Evolutionary conservation across 2,888 invertebrate genomes (phyloP), one percentile per base, ranked within the genome.

Genomic region (Magallana nippona): DNA sequence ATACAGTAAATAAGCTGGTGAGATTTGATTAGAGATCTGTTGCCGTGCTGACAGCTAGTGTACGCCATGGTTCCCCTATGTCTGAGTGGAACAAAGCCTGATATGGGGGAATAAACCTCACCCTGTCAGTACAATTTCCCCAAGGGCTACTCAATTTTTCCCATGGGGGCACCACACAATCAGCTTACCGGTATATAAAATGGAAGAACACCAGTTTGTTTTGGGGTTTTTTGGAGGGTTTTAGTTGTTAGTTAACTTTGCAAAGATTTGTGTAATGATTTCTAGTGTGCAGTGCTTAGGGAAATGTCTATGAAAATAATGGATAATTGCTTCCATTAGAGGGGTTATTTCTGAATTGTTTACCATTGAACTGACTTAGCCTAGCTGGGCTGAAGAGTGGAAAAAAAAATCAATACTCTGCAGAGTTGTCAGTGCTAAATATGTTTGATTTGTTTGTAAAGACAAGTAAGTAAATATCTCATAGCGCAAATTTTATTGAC

Each of bases 361-460:
- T 22, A 71, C 22, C 22, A 27, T 71, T 71, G 22, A 71, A 22
- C 32, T 32, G 71, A 71, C 15, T 27, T 71, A 71, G 32, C 71
- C 15, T 71, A 27, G 2, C 13, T 15, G 17, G 60, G n/a, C 5
- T 22, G 71, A 71, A 27, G 71, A 22, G 27, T 22, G 71, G 32
- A 27, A 32, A 13, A 22, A 71, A 58, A 3, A 71, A 71, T 71
- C 71, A 71, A 71, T 71, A 71, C 27, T 2, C 71, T 27, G 71
- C 71, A 60, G 60, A n/a, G n/a, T 17, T 17, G 17, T n/a, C 2
- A 22, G 32, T 27, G 71, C 71, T 27, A 71, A 27, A 15, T 32
- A 71, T 71, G 27, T 71, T 13, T 71, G 71, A 19, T 60, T 60
- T 60, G 60, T 60, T 71, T 71, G 27, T 71, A 44, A 44, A 44